A percentile compares a stretch with the other conserved stretches of the same genome.
Conservation (phyloP, 2,113 vertebrate genomes). For the Grammatotria lemairii region DNA sequence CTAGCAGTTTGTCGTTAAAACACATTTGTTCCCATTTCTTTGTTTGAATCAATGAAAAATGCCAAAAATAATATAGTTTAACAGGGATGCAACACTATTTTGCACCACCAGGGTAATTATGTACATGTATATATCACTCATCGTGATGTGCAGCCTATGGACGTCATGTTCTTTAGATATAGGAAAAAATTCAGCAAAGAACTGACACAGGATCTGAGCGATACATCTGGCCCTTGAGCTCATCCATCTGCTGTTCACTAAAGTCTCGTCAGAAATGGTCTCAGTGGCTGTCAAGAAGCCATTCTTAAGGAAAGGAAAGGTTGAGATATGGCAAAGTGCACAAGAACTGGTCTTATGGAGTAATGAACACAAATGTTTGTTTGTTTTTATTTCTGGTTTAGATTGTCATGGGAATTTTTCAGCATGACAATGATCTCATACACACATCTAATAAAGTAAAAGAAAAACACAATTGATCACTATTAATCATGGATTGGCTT, state of each 20-base stretch:
- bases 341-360: not conserved
- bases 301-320: not conserved
- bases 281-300: not conserved
- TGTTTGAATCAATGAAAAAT: not conserved
- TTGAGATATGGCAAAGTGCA: not conserved
- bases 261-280: not conserved
- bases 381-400: not conserved
- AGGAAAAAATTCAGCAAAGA: not conserved
- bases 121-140: not conserved
- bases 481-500: not conserved
- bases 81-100: not conserved
- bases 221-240: not conserved
- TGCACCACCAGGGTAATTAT: not conserved
- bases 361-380: not conserved
- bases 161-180: not conserved
- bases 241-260: not conserved
- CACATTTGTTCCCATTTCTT: not conserved
- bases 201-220: not conserved
- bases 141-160: not conserved
- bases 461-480: not conserved
- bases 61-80: not conserved
- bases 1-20: not conserved
- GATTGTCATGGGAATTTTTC: not conserved
- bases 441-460: not conserved
- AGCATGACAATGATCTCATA: not conserved